Percentiles rank a stretch among this genome's conserved stretches.
Evolutionary conservation across 1,140 invertebrate species (phyloP).

Genomic region (Amyelois transitella): DNA sequence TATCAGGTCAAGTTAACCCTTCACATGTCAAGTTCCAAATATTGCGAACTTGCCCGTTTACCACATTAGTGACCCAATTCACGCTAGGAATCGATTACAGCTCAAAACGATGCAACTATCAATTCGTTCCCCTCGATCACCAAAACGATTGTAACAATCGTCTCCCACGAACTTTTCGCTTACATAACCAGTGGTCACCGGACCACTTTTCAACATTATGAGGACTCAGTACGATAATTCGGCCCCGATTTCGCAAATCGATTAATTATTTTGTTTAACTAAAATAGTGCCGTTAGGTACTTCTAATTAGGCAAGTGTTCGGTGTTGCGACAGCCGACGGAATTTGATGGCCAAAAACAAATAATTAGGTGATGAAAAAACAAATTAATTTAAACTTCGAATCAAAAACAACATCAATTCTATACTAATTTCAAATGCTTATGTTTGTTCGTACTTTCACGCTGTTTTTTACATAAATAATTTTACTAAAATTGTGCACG

Average conservation of each 20-base stretch:
- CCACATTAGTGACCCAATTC: conserved; percentile 19
- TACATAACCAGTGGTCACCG: conserved; percentile 3
- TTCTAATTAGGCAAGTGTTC: not conserved
- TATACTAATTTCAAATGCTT: too few relatives aligned
- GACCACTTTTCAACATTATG: conserved; percentile 5
- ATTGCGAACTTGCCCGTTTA: not conserved
- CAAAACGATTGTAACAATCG: conserved; percentile 1
- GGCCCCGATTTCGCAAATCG: conserved; percentile 3
- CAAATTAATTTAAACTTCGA: too few relatives aligned
- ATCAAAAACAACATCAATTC: too few relatives aligned
- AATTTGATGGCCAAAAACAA: not conserved
- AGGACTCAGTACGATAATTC: conserved; percentile 5
- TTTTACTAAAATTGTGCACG: too few relatives aligned
- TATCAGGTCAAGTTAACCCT: too few relatives aligned
- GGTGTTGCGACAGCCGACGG: not conserved
- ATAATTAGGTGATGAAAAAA: too few relatives aligned
- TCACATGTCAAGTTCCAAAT: too few relatives aligned
- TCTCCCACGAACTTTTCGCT: conserved; percentile 1
- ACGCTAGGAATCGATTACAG: conserved; percentile 22
- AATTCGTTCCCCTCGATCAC: conserved; percentile 30
- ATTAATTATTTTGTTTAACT: conserved; percentile 5
- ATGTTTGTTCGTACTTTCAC: too few relatives aligned
- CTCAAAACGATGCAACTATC: conserved; percentile 12
- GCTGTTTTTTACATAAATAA: too few relatives aligned
- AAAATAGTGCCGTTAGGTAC: not conserved